These are phyloP conservation scores for Dilophus febrilis DNA, from an alignment of 2,888 invertebrate species.

Conservation along the genomic window DNA sequence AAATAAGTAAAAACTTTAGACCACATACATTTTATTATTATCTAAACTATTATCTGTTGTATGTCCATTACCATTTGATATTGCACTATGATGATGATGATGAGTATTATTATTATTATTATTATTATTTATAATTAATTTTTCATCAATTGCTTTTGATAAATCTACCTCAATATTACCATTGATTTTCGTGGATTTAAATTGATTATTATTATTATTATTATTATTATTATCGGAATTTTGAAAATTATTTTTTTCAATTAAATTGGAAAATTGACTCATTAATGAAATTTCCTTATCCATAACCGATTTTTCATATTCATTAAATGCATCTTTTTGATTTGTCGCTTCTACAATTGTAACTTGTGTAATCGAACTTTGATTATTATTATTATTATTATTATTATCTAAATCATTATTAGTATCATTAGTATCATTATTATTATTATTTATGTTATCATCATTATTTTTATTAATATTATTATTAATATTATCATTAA, in stretches of 20 bases:
- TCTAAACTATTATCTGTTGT: conserved; percentile 24
- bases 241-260: conserved; percentile 18
- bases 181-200: conserved; percentile 15
- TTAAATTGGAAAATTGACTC: conserved; percentile 27
- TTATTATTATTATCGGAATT: conserved; percentile 10
- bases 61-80: conserved; percentile 29
- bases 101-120: too few relatives aligned
- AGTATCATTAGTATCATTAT: conserved; percentile 8
- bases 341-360: background rate
- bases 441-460: background rate
- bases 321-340: background rate
- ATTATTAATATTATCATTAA: background rate
- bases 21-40: conserved; percentile 27
- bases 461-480: background rate
- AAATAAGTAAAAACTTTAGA: background rate
- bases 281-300: conserved; percentile 29
- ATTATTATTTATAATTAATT: conserved; percentile 11
- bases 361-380: background rate
- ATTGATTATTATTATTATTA: conserved; percentile 24
- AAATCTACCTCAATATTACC: background rate
- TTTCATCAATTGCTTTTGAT: conserved; percentile 12
- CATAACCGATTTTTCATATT: conserved; percentile 28
- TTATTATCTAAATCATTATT: conserved; percentile 15
- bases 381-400: conserved; percentile 4
- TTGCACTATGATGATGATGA: conserved; percentile 8